Conservation (phyloP, 2,888 invertebrate genomes). For the Scrobipalpa atriplicella region DNA sequence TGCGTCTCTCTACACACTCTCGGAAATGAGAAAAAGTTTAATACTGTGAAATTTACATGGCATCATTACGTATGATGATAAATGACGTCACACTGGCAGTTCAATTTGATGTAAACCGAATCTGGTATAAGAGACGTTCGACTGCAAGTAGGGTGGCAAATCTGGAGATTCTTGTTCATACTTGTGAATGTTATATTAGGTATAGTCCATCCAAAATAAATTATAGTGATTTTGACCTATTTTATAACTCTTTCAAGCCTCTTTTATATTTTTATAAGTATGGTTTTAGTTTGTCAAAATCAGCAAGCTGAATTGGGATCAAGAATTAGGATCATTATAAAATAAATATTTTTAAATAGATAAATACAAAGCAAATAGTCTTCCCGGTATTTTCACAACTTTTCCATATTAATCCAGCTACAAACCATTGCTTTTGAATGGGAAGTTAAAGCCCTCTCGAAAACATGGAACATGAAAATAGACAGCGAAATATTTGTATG, state of each 20-base stretch:
- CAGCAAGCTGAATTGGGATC: too few relatives aligned
- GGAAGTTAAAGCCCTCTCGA: conserved; percentile 14
- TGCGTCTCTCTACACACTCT: conserved; percentile 45
- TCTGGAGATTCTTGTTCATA: not conserved
- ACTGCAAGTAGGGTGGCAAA: conserved; percentile 48
- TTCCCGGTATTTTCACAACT: not conserved
- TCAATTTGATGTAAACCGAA: conserved; percentile 69
- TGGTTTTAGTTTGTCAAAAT: too few relatives aligned
- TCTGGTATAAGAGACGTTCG: conserved; percentile 43
- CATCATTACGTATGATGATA: conserved; percentile 63
- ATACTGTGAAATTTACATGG: conserved; percentile 63
- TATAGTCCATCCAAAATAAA: too few relatives aligned
- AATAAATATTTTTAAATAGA: too few relatives aligned
- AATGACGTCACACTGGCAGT: conserved; percentile 57
- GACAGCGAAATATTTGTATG: conserved; percentile 12
- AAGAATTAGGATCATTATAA: too few relatives aligned
- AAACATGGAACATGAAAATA: conserved; percentile 15
- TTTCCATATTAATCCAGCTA: not conserved
- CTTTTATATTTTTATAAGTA: too few relatives aligned
- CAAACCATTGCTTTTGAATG: conserved; percentile 9
- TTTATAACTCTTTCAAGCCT: too few relatives aligned
- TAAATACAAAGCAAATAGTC: not conserved
- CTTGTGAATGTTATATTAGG: too few relatives aligned
- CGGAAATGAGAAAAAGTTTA: conserved; percentile 57
- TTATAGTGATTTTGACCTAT: too few relatives aligned